Evolutionary conservation across 2,113 vertebrate species (phyloP).

Genomic region (Callorhinus ursinus): DNA sequence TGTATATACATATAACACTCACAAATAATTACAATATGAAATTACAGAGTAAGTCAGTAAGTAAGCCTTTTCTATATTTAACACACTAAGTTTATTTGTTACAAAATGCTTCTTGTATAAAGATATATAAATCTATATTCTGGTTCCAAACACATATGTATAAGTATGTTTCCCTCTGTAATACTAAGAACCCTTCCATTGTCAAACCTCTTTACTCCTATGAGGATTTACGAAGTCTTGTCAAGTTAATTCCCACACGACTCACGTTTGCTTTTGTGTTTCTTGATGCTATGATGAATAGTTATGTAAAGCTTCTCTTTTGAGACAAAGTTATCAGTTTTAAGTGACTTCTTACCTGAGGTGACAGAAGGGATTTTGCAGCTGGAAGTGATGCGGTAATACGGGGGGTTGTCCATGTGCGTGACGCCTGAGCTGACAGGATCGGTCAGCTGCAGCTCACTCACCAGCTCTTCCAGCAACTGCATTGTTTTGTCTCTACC

Average conservation of each 20-base stretch:
- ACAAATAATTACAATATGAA: background rate
- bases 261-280: background rate
- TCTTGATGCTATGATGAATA: background rate
- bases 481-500: constrained; percentile 99
- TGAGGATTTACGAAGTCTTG: background rate
- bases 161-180: background rate
- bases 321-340: background rate
- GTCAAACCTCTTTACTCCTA: background rate
- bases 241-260: background rate
- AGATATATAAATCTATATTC: background rate
- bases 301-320: background rate
- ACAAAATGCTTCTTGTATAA: background rate
- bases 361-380: constrained; percentile 98
- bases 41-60: constrained; percentile 4
- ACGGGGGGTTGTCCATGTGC: constrained; percentile 99
- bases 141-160: background rate
- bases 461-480: constrained; percentile 96
- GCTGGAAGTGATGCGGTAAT: constrained; percentile 97
- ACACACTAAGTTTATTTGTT: background rate
- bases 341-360: constrained; percentile 90
- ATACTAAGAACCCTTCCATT: background rate
- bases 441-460: constrained; percentile 96
- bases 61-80: constrained; percentile 31
- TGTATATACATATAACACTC: background rate
- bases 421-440: constrained; percentile 95